Evolutionary conservation across 2,888 invertebrate genomes (phyloP), one percentile per base, ranked within the genome.

Genomic region (Agrilus cyanescens): DNA sequence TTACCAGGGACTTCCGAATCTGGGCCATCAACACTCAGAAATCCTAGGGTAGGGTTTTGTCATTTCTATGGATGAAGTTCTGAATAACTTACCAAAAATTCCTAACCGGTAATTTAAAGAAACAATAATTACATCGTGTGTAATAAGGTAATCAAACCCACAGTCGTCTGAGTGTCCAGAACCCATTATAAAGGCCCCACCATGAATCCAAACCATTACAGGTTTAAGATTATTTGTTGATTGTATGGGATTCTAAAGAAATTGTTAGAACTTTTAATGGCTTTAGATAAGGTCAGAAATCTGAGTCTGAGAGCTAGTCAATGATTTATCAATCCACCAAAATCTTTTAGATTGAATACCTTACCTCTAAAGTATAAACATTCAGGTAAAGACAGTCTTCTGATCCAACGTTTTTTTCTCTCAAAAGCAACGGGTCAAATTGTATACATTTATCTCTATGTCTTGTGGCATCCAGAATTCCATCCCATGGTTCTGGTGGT

Each of bases 141-240:
- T 14, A 8, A 43, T 30, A 6, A 43, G 15, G 38, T 31, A 39
- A 12, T 43, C 39, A 13, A 39, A 31, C 6, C 39, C 35, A 35
- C 3, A 43, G 1, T 38, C 13, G 12, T 34, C 43, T 25, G 32
- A 29, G 6, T 33, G 20, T 6, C 42, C 42, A 12, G 43, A 38
- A 34, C 43, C 43, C 8, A 3, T 7, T 16, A 16, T 15, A 35
- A 34, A 43, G 12, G n/a, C 12, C 13, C 43, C 43, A 15, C 43
- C 43, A 39, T 43, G 43, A n/a, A 43, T 34, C 29, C 25, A 39
- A 32, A n/a, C n/a, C n/a, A n/a, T n/a, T n/a, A n/a, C n/a, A n/a
- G 43, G 43, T 38, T 43, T 43, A 14, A 33, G 10, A 4, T 16
- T 12, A 2, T 14, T 29, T n/a, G 5, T 3, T 20, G 20, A 7